Percentiles rank a stretch among this genome's conserved stretches.
Conservation (phyloP, 2,888 invertebrate species). For the Amorpha juglandis region DNA sequence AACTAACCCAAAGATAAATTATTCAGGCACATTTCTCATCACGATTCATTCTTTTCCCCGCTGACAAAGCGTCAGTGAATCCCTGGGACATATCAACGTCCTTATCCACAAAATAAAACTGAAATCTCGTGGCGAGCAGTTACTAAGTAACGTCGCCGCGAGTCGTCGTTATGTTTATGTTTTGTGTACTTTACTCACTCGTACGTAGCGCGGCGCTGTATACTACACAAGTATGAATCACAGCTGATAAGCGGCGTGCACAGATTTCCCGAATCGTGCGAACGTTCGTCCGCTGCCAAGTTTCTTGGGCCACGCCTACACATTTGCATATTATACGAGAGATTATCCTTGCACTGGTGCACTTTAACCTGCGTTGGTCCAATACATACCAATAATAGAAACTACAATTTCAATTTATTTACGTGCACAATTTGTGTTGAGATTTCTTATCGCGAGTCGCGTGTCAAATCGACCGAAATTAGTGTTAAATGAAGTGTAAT, state of each 20-base stretch:
- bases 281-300: constrained; percentile 71
- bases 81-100: constrained; percentile 69
- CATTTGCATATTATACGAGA: constrained; percentile 69
- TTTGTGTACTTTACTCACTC: constrained; percentile 35
- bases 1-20: constrained; percentile 77
- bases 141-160: constrained; percentile 63
- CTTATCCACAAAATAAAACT: constrained; percentile 74
- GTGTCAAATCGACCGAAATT: constrained; percentile 50
- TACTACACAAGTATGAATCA: constrained; percentile 72
- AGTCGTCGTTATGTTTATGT: constrained; percentile 49
- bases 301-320: constrained; percentile 71
- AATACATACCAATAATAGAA: constrained; percentile 11
- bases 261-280: constrained; percentile 75
- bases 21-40: constrained; percentile 78
- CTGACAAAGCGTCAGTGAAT: constrained; percentile 73
- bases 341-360: constrained; percentile 8
- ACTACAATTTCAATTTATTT: constrained; percentile 29
- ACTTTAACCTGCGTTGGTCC: constrained; percentile 10
- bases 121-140: constrained; percentile 61
- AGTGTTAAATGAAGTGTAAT: constrained; percentile 48
- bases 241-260: constrained; percentile 74
- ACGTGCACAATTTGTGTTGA: constrained; percentile 30
- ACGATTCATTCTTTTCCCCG: constrained; percentile 72
- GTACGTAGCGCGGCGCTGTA: constrained; percentile 45
- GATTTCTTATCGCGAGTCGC: constrained; percentile 37